A percentile compares a stretch with the other conserved stretches of the same genome.
Conservation (phyloP, 2,113 vertebrate genomes). For the Anas platyrhynchos region DNA sequence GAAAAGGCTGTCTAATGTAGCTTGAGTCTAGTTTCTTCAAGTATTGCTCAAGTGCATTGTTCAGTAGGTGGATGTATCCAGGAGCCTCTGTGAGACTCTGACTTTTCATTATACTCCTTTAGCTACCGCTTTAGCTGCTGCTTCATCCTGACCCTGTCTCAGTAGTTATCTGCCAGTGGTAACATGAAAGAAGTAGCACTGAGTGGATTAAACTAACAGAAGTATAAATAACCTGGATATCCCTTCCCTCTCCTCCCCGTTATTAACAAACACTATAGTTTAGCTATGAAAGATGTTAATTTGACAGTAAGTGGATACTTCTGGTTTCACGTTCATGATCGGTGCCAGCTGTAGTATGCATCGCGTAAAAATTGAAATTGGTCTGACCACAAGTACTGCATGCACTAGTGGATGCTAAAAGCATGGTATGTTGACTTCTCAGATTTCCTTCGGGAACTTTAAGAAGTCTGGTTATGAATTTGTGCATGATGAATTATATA, state of each 20-base stretch:
- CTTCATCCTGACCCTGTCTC: not conserved
- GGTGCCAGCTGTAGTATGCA: not conserved
- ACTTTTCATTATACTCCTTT: not conserved
- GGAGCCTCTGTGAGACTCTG: not conserved
- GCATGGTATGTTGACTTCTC: not conserved
- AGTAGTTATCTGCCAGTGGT: not conserved
- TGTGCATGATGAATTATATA: not conserved
- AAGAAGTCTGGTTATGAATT: not conserved
- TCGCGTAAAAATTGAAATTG: not conserved
- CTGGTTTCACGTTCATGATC: not conserved
- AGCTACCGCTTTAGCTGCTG: not conserved
- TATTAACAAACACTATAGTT: not conserved
- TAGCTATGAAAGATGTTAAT: not conserved
- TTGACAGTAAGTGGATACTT: not conserved
- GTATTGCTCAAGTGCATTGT: not conserved
- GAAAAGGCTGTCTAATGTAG: not conserved
- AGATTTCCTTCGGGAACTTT: not conserved
- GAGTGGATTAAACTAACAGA: not conserved
- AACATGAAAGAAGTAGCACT: not conserved
- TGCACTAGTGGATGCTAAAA: not conserved
- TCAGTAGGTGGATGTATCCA: conserved; percentile 2
- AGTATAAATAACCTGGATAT: not conserved
- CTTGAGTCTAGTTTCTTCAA: not conserved
- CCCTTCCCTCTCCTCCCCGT: not conserved
- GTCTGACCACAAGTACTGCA: not conserved